phyloP scores from a whole-genome alignment of 2,113 vertebrate genomes.

The Nyctereutes procyonoides region DNA sequence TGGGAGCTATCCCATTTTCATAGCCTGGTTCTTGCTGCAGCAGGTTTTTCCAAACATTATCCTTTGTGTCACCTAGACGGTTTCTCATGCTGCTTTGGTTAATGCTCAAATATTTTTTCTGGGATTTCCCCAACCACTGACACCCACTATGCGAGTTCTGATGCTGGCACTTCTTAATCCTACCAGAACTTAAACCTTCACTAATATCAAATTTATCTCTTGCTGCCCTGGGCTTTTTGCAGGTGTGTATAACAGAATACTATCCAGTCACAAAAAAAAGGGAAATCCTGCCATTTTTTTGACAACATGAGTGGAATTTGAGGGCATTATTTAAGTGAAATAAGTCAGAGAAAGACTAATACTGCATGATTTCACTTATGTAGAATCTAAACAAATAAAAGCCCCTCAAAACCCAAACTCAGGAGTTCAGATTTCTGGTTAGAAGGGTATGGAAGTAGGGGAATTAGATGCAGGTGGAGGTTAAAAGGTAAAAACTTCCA shows the following conservation, averaged over 20 bases:
- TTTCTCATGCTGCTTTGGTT: neutral
- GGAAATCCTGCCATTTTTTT: neutral
- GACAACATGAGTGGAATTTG: neutral
- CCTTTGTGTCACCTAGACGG: neutral
- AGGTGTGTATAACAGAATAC: neutral
- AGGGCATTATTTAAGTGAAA: neutral
- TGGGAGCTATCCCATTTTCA: neutral
- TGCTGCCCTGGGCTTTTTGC: neutral
- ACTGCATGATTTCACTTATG: neutral
- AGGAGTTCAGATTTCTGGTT: neutral
- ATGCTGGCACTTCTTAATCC: neutral
- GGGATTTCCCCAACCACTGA: neutral
- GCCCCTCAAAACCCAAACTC: neutral
- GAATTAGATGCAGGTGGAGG: neutral
- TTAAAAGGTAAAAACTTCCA: neutral
- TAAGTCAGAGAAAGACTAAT: neutral
- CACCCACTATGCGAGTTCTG: neutral
- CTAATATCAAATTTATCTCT: neutral
- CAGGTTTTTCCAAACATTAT: neutral
- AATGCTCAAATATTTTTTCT: neutral
- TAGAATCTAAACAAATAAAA: neutral
- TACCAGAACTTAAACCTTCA: neutral
- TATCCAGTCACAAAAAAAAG: neutral
- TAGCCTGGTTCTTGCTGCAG: neutral
- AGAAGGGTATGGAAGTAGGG: neutral